Conservation (phyloP, 2,113 vertebrate species). For the Malurus elegans region DNA sequence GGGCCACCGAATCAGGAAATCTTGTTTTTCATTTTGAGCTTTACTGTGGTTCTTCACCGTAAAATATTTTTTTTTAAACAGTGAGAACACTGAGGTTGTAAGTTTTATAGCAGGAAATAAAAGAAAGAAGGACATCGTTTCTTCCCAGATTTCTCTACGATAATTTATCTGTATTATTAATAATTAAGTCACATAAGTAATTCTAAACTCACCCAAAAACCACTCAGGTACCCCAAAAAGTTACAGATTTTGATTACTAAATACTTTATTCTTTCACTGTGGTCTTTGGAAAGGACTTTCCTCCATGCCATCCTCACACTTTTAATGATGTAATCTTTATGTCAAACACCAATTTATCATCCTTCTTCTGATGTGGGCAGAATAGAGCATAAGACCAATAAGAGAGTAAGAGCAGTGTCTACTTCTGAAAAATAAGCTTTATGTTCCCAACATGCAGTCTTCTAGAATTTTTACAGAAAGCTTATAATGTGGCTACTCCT, state of each 20-base stretch:
- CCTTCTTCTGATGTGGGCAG: not conserved
- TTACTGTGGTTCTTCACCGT: not conserved
- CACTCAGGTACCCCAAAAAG: not conserved
- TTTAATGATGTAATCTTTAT: not conserved
- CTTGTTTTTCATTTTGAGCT: not conserved
- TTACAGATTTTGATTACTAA: not conserved
- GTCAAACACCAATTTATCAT: not conserved
- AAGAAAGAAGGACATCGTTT: not conserved
- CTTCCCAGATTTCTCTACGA: not conserved
- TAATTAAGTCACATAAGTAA: not conserved
- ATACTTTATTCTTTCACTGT: not conserved
- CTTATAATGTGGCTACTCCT: not conserved
- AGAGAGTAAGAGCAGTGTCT: not conserved
- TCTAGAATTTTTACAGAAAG: not conserved
- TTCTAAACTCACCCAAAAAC: not conserved
- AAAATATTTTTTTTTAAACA: not conserved
- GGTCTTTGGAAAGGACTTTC: not conserved
- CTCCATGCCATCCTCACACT: not conserved
- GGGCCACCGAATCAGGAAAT: slow-evolving; percentile 6
- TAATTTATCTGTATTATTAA: not conserved
- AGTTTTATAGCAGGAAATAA: not conserved
- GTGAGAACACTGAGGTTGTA: not conserved
- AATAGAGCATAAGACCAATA: not conserved
- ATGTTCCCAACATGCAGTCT: not conserved
- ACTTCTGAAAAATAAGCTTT: not conserved